These are phyloP conservation scores for Eupithecia insigniata DNA, from an alignment of 2,888 invertebrate genomes.

Conservation along the genomic window DNA sequence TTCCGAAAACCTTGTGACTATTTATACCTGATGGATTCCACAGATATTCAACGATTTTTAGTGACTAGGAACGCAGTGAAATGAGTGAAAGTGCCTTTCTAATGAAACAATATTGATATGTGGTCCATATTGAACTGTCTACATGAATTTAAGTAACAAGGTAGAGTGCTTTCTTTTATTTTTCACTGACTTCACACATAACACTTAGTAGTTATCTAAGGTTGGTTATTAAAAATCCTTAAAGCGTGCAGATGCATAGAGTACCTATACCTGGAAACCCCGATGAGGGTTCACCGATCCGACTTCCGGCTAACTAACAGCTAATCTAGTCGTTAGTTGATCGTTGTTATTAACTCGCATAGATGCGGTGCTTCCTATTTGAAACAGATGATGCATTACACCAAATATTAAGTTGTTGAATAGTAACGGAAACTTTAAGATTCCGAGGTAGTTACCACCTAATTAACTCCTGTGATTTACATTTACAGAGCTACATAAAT, in stretches of 20 bases:
- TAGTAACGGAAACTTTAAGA: not conserved
- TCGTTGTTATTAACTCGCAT: conserved; percentile 15
- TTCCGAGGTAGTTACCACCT: not conserved
- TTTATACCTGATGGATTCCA: conserved; percentile 47
- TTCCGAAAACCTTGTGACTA: conserved; percentile 24
- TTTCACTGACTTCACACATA: too few relatives aligned
- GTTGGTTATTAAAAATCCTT: not conserved
- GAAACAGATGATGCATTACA: not conserved
- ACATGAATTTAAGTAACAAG: conserved; percentile 75
- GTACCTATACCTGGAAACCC: conserved; percentile 9
- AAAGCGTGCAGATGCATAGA: conserved; percentile 6
- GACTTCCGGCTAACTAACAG: conserved; percentile 26
- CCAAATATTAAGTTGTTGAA: not conserved
- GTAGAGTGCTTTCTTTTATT: conserved; percentile 50
- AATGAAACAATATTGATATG: conserved; percentile 70
- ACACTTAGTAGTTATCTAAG: not conserved
- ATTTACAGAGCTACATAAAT: too few relatives aligned
- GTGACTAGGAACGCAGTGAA: conserved; percentile 54
- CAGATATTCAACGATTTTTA: conserved; percentile 36
- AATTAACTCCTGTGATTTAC: too few relatives aligned
- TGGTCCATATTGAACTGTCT: conserved; percentile 69
- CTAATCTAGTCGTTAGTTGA: conserved; percentile 25
- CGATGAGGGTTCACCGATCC: conserved; percentile 30
- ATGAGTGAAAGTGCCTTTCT: conserved; percentile 74
- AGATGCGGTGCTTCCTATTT: conserved; percentile 5